Evolutionary conservation across 2,797 vertebrate genomes (phyloP).

Genomic region (Cebuella pygmaea): DNA sequence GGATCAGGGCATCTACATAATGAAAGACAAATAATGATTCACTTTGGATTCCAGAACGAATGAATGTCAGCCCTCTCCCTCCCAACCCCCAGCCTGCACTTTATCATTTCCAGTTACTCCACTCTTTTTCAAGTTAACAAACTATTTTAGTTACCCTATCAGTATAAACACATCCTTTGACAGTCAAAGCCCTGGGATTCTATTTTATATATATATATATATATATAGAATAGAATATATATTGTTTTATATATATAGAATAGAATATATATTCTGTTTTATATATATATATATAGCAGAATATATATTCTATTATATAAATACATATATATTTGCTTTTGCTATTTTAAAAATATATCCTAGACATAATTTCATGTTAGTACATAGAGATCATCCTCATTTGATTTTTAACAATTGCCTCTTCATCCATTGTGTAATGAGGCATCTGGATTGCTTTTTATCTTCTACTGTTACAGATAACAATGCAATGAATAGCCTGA

Average conservation of each 20-base stretch:
- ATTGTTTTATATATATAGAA: background rate
- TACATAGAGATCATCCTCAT: background rate
- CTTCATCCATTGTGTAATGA: background rate
- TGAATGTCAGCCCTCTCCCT: background rate
- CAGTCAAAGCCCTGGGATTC: background rate
- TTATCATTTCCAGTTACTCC: background rate
- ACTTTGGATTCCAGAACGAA: background rate
- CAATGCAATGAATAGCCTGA: background rate
- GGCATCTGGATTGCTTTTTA: background rate
- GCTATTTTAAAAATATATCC: background rate
- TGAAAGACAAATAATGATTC: background rate
- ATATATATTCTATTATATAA: too few species aligned
- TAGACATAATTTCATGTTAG: background rate
- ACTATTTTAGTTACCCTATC: background rate
- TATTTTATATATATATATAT: background rate
- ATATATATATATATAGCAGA: too few species aligned
- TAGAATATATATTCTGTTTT: too few species aligned
- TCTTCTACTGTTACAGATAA: background rate
- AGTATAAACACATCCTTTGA: background rate
- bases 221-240: background rate
- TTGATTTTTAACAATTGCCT: background rate
- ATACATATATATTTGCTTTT: background rate
- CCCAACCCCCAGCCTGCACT: background rate
- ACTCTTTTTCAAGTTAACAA: slow-evolving; percentile 20
- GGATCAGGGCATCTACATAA: background rate